Evolutionary conservation across 2,797 vertebrate species (phyloP).

Genomic region (Mormyrus proboscirostris): DNA sequence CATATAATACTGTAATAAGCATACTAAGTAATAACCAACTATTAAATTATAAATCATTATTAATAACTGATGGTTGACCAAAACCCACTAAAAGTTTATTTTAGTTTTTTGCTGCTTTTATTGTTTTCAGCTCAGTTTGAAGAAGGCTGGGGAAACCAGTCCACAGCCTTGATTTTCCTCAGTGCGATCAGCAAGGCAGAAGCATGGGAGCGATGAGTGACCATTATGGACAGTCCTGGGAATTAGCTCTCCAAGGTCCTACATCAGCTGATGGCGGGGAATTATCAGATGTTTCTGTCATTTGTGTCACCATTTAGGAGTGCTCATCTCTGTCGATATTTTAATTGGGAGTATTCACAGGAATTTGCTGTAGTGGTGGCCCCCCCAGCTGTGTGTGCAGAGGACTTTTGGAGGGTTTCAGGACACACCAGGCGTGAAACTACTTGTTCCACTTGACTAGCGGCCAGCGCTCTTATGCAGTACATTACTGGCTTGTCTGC

Average conservation of each 20-base stretch:
- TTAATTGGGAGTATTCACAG: neutral
- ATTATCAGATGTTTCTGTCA: neutral
- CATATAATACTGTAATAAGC: neutral
- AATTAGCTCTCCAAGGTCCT: neutral
- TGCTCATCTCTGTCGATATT: neutral
- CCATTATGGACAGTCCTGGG: neutral
- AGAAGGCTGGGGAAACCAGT: neutral
- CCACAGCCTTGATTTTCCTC: neutral
- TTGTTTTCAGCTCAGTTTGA: constrained; percentile 1
- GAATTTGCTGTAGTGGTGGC: neutral
- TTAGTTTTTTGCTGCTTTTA: constrained; percentile 3
- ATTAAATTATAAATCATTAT: neutral
- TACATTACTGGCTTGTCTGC: neutral
- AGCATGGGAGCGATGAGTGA: neutral
- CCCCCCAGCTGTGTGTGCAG: constrained; percentile 19
- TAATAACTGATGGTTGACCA: constrained; percentile 11
- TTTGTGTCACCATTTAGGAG: neutral
- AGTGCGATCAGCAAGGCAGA: neutral
- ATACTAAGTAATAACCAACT: neutral
- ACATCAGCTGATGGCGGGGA: neutral
- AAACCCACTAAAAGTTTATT: neutral
- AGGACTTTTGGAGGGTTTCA: constrained; percentile 13
- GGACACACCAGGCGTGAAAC: constrained; percentile 66
- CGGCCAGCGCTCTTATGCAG: constrained; percentile 54
- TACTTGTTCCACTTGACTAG: constrained; percentile 71